phyloP scores from a whole-genome alignment of 2,888 invertebrate genomes.

The Megamerina dolium region DNA sequence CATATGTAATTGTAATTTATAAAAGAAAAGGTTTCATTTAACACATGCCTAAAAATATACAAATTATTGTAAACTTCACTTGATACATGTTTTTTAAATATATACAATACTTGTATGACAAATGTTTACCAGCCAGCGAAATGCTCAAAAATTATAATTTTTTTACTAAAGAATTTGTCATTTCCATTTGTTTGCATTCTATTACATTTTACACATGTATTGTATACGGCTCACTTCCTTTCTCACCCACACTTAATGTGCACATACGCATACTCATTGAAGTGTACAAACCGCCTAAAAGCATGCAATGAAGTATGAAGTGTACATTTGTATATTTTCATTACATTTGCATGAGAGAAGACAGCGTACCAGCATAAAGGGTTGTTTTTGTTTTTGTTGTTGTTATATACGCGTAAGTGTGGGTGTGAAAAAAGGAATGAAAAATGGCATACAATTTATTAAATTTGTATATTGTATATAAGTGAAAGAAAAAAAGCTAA shows the following conservation, averaged over 20 bases:
- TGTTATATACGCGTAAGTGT: background rate
- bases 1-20: too few species aligned
- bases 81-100: too few species aligned
- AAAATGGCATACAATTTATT: slow-evolving; percentile 17
- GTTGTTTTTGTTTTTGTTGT: background rate
- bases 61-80: too few species aligned
- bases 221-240: background rate
- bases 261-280: slow-evolving; percentile 3
- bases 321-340: slow-evolving; percentile 1
- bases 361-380: background rate
- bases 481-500: background rate
- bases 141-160: too few species aligned
- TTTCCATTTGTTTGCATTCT: too few species aligned
- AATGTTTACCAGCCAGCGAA: too few species aligned
- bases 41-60: too few species aligned
- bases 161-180: too few species aligned
- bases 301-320: slow-evolving; percentile 18
- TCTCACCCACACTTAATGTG: background rate
- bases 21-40: too few species aligned
- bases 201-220: too few species aligned
- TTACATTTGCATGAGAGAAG: slow-evolving; percentile 8
- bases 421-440: too few species aligned
- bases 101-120: too few species aligned
- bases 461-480: slow-evolving; percentile 9
- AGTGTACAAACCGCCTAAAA: slow-evolving; percentile 17